phyloP scores from a whole-genome alignment of 2,888 invertebrate species.

The Sympetrum striolatum region DNA sequence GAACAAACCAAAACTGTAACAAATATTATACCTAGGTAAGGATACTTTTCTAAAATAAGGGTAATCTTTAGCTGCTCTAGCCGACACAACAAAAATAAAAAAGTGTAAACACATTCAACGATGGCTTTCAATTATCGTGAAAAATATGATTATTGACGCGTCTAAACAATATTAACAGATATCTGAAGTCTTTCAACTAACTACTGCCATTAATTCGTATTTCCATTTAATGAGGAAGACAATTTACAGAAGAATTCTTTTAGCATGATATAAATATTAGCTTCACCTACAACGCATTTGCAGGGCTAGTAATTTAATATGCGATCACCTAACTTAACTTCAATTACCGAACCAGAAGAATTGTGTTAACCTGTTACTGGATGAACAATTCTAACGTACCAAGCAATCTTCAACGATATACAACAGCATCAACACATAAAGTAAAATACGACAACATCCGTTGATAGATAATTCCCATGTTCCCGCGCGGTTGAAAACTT shows the following conservation, averaged over 20 bases:
- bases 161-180: too few relatives aligned
- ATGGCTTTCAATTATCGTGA: too few relatives aligned
- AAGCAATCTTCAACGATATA: constrained; percentile 24
- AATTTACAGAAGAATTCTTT: not conserved
- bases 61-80: too few relatives aligned
- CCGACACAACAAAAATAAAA: too few relatives aligned
- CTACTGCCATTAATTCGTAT: too few relatives aligned
- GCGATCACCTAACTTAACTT: constrained; percentile 13
- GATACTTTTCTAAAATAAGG: too few relatives aligned
- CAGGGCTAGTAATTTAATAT: not conserved
- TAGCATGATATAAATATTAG: not conserved
- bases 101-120: too few relatives aligned
- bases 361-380: not conserved
- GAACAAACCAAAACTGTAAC: not conserved
- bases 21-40: not conserved
- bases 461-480: constrained; percentile 46
- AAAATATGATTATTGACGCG: too few relatives aligned
- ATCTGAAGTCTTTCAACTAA: too few relatives aligned
- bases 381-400: not conserved
- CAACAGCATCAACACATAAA: constrained; percentile 11
- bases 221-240: not conserved
- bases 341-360: not conserved
- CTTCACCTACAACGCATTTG: constrained; percentile 13
- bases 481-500: constrained; percentile 49
- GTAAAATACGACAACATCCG: constrained; percentile 39